These are phyloP conservation scores for Anguilla marmorata DNA, from an alignment of 2,797 vertebrate genomes.

Conservation along the genomic window DNA sequence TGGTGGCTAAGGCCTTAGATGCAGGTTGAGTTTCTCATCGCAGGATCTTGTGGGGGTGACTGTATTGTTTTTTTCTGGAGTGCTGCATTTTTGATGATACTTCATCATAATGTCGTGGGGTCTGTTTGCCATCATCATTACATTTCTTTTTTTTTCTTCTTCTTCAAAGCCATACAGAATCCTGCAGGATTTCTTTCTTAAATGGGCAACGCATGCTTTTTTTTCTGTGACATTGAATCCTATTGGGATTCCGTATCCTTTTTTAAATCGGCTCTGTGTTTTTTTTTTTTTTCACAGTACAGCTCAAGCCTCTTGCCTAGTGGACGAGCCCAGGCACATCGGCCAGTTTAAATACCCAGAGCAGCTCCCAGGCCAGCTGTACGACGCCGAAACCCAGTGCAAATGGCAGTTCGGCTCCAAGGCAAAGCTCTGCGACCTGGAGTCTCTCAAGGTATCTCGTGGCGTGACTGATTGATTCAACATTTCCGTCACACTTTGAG, in stretches of 20 bases:
- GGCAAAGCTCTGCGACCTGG: constrained; percentile 86
- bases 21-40: not conserved
- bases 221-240: not conserved
- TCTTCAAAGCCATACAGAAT: not conserved
- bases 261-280: not conserved
- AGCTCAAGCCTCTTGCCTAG: constrained; percentile 83
- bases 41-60: not conserved
- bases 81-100: not conserved
- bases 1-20: not conserved
- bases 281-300: constrained; percentile 63
- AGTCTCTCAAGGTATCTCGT: constrained; percentile 85
- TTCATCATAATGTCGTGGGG: not conserved
- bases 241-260: not conserved
- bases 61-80: not conserved
- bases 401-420: constrained; percentile 93
- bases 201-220: not conserved
- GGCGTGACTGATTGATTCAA: not conserved
- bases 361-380: constrained; percentile 85
- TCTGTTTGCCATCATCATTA: not conserved
- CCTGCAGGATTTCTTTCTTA: not conserved
- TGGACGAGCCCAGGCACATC: constrained; percentile 79
- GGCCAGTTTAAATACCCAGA: constrained; percentile 84
- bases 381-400: constrained; percentile 88
- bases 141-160: not conserved
- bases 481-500: not conserved